Evolutionary conservation across 2,113 vertebrate genomes (phyloP).

Genomic region (Miniopterus natalensis): DNA sequence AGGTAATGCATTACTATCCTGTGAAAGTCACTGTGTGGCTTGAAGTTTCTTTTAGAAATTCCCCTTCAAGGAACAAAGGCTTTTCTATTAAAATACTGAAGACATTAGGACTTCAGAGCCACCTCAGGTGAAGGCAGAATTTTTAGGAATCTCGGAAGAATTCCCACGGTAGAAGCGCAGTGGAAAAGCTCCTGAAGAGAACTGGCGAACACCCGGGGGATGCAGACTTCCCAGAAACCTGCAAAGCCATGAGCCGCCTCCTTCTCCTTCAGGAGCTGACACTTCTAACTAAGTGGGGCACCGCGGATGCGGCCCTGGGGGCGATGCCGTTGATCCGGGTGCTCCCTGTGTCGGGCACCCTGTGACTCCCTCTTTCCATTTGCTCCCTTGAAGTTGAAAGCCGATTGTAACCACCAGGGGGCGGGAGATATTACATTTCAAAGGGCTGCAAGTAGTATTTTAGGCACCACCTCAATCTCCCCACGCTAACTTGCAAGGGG

Average conservation of each 20-base stretch:
- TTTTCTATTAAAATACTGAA: neutral
- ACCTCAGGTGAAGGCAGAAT: neutral
- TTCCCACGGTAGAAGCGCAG: neutral
- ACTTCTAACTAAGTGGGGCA: neutral
- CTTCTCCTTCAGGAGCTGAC: neutral
- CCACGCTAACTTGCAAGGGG: neutral
- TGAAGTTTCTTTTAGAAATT: neutral
- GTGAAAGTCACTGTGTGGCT: neutral
- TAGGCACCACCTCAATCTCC: neutral
- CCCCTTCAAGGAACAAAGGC: neutral
- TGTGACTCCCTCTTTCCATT: neutral
- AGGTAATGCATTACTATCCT: neutral
- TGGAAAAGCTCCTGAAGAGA: neutral
- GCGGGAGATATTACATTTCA: conserved; percentile 64
- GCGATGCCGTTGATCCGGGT: neutral
- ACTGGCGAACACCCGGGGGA: neutral
- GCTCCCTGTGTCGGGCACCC: neutral
- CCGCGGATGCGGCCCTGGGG: accelerated
- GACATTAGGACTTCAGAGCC: neutral
- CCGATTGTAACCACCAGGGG: conserved; percentile 74
- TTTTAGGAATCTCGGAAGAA: neutral
- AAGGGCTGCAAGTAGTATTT: neutral
- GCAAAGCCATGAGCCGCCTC: neutral
- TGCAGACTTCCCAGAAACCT: neutral
- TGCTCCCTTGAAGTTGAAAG: neutral